These are phyloP conservation scores for Diabrotica virgifera DNA, from an alignment of 1,140 invertebrate species.

Conservation along the genomic window DNA sequence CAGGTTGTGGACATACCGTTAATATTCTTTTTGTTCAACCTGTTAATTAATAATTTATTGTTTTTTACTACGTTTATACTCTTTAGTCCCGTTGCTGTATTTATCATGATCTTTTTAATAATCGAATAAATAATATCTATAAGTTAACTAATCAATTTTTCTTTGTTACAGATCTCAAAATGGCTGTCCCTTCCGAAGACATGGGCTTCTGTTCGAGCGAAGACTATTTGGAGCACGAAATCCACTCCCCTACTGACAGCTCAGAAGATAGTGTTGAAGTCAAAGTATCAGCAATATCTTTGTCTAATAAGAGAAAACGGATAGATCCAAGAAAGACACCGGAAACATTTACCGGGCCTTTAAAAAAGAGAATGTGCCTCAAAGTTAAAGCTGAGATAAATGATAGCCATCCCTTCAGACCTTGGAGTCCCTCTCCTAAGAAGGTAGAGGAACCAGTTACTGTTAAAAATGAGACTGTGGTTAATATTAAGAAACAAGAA, in stretches of 20 bases:
- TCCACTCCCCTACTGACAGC: constrained; percentile 52
- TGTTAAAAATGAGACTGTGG: neutral
- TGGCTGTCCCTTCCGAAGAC: constrained; percentile 47
- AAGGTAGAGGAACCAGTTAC: constrained; percentile 27
- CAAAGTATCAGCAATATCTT: constrained; percentile 60
- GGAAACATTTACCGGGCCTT: constrained; percentile 50
- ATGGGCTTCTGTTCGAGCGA: constrained; percentile 69
- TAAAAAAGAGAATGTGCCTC: constrained; percentile 66
- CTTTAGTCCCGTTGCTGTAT: too few species aligned
- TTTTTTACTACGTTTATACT: too few species aligned
- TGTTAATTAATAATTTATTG: too few species aligned
- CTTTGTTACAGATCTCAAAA: constrained; percentile 28
- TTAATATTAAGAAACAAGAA: neutral
- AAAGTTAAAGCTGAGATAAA: constrained; percentile 45
- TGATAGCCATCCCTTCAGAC: constrained; percentile 52
- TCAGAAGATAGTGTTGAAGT: constrained; percentile 75
- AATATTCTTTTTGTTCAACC: too few species aligned
- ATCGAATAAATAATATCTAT: too few species aligned
- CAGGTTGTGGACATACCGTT: too few species aligned
- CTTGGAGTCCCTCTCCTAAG: constrained; percentile 51
- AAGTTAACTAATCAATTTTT: too few species aligned
- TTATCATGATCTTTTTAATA: too few species aligned
- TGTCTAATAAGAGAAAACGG: constrained; percentile 63
- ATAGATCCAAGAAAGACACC: constrained; percentile 62
- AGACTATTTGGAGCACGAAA: constrained; percentile 53